Conservation (phyloP, 2,888 invertebrate genomes). For the Tetragonisca angustula region DNA sequence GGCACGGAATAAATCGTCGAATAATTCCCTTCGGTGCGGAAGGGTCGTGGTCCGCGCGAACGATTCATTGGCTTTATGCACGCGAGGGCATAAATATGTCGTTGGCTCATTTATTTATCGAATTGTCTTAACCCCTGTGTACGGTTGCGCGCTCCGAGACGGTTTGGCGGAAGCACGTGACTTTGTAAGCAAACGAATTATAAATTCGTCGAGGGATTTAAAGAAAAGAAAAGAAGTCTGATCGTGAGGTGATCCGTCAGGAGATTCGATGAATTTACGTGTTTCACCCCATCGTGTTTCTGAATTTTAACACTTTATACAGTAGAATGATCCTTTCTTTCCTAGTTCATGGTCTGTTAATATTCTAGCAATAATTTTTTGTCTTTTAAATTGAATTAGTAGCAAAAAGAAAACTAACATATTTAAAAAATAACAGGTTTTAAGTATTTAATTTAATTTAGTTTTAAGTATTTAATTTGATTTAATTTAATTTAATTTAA, state of each 20-base stretch:
- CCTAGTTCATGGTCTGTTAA: background rate
- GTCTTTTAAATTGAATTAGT: background rate
- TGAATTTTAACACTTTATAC: background rate
- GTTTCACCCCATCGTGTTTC: background rate
- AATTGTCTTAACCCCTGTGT: constrained; percentile 73
- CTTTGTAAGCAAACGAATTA: constrained; percentile 8
- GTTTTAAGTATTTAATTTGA: too few relatives aligned
- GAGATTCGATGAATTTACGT: constrained; percentile 31
- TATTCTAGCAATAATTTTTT: background rate
- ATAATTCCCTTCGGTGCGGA: constrained; percentile 69
- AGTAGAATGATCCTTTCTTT: background rate
- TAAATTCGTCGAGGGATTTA: constrained; percentile 38
- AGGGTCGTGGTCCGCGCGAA: constrained; percentile 46
- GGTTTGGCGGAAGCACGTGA: constrained; percentile 45
- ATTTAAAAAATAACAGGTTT: background rate
- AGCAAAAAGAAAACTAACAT: too few relatives aligned
- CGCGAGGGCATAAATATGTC: constrained; percentile 79
- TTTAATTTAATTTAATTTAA: too few relatives aligned
- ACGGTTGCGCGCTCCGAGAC: constrained; percentile 42
- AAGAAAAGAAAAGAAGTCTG: background rate
- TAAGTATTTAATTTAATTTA: too few relatives aligned
- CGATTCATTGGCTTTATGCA: constrained; percentile 71
- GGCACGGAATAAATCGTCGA: constrained; percentile 63
- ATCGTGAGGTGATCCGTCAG: background rate
- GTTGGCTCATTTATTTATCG: constrained; percentile 77